Conservation (phyloP, 2,888 invertebrate species). For the Cepaea hortensis region DNA sequence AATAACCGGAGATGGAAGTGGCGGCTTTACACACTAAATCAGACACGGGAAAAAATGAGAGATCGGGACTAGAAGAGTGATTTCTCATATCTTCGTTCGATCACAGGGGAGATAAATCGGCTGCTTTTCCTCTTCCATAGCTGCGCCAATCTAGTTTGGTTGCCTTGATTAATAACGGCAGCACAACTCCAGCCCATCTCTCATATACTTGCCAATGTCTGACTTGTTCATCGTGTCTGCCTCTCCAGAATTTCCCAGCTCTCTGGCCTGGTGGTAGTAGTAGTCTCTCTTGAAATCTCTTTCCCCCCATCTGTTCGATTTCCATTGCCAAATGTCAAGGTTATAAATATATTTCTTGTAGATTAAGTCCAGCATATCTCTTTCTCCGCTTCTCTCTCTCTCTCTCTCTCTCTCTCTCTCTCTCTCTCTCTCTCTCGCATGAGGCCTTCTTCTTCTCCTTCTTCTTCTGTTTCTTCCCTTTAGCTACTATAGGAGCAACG, state of each 20-base stretch:
- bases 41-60: constrained; percentile 15
- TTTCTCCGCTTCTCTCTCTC: neutral
- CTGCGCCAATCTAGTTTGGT: constrained; percentile 29
- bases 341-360: neutral
- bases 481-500: no score
- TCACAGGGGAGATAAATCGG: constrained; percentile 40
- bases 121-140: constrained; percentile 3
- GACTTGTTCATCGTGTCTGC: constrained; percentile 16
- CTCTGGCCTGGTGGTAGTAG: neutral
- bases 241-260: neutral
- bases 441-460: neutral
- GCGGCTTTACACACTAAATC: constrained; percentile 29
- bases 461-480: no score
- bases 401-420: constrained; percentile 31
- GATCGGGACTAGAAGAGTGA: constrained; percentile 18
- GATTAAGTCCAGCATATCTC: neutral
- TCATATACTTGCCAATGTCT: constrained; percentile 24
- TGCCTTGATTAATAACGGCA: constrained; percentile 37
- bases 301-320: constrained; percentile 10
- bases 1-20: constrained; percentile 41
- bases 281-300: neutral
- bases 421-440: constrained; percentile 25
- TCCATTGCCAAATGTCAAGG: neutral
- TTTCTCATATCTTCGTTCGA: constrained; percentile 40
- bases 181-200: constrained; percentile 19